Evolutionary conservation across 2,113 vertebrate genomes (phyloP), one percentile per base, ranked within the genome.

Genomic region (Gobiocypris rarus): DNA sequence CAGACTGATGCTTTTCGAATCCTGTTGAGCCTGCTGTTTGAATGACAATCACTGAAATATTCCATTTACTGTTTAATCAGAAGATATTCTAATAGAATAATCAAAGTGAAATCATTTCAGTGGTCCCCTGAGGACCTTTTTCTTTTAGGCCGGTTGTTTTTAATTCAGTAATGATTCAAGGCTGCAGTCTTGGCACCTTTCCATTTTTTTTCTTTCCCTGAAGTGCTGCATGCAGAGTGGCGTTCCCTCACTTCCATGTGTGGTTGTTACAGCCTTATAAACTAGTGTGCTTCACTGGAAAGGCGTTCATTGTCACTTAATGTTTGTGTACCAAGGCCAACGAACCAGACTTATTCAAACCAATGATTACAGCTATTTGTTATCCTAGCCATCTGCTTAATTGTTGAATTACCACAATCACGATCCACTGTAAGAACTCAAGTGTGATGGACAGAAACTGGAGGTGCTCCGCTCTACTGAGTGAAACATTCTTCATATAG

Each of bases 121-220:
- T n/a, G 26, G 15, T 76, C 13, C 31, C 10, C 59, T 84, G 58
- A 34, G 59, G 28, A 8, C 14, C 24, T 73, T 24, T 56, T 6
- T 17, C 31, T 52, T 54, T 48, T 28, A 19, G 9, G 43, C 28
- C 9, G 15, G 54, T 73, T 74, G 54, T 58, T 59, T 61, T 61
- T 38, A 65, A 77, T 67, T 65, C 74, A 56, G 43, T 38, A 76
- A 24, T 41, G 19, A 34, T 67, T 84, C 74, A 17, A 69, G 28
- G 41, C 74, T 77, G 82, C 82, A 77, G 74, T 24, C 74, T 65
- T 83, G 56, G 50, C 13, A 61, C 17, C 56, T 83, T 74, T 61
- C 17, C 38, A 31, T 65, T 63, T 61, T 10, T 59, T 52, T 65
- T 74, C 38, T 61, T 31, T 31, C 41, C 61, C 61, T 43, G 31